Base-by-base conservation (phyloP, 2,888 invertebrate species). In the Eupeodes latifasciatus region DNA sequence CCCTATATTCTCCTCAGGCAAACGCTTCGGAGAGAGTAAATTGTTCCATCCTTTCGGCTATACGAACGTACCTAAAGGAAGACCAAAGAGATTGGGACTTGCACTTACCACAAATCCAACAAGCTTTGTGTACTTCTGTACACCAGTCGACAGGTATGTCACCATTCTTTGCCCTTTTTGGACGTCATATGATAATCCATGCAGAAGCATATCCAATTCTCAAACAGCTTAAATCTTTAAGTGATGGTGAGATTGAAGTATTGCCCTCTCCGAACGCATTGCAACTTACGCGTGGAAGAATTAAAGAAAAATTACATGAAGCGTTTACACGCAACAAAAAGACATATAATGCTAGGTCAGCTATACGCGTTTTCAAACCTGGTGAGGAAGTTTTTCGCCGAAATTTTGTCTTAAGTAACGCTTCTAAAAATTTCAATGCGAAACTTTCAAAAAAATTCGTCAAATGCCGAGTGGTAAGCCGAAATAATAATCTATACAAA, bases 21-120 rank as follows among this genome's bases (percentile, higher is more conserved):
- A 51, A 51, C n/a, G 51, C 51, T 51, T 51, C 51, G 51, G 51
- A 51, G 51, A 51, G n/a, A n/a, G 51, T 51, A 7, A 51, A 51
- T 7, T n/a, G 51, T n/a, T 51, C 51, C 5, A 51, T 51, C 6
- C 7, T 19, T 19, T 19, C 19, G 19, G 19, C 19, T 19, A 19
- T 19, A 19, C 19, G 19, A 19, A 19, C 19, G 6, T 51, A 51
- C n/a, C n/a, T 51, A 7, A 51, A 51, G n/a, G 51, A 51, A 5
- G 51, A 51, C 5, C 51, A 51, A 5, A 51, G 7, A 3, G 51
- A 53, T 3, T 53, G 53, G 53, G 53, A 53, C 16, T 0, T 53
- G 16, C 10, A 16, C 10, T 3, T 53, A 16, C 16, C 53, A 10
- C 53, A 53, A 16, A 53, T 53, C 7, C 53, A 53, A 53, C 53